Percentiles rank a stretch among this genome's conserved stretches.
phyloP scores from a whole-genome alignment of 2,113 vertebrate species.

The Channa maculata region DNA sequence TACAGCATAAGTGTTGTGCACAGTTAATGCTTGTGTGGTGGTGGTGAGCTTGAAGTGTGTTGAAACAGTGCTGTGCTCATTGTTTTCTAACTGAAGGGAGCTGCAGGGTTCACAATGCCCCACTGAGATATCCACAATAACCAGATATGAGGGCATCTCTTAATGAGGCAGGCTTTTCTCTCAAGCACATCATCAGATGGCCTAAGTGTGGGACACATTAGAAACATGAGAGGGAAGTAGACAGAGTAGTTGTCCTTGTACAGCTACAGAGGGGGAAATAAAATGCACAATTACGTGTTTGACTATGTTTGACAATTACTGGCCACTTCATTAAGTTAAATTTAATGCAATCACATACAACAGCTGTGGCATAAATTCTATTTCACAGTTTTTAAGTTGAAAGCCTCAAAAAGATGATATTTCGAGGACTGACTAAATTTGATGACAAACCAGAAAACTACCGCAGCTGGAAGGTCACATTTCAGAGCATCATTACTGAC shows the following conservation, averaged over 20 bases:
- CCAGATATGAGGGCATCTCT: constrained; percentile 19
- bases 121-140: constrained; percentile 23
- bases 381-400: too few species aligned
- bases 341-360: too few species aligned
- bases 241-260: neutral
- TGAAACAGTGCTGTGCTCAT: neutral
- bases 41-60: neutral
- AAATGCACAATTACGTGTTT: constrained; percentile 4
- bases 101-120: constrained; percentile 19
- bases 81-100: constrained; percentile 1
- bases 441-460: too few species aligned
- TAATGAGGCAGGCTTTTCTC: constrained; percentile 49
- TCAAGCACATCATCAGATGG: constrained; percentile 31
- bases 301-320: neutral
- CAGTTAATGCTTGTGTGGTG: too few species aligned
- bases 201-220: constrained; percentile 8
- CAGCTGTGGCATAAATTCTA: too few species aligned
- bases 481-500: neutral
- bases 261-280: neutral
- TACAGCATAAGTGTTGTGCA: too few species aligned
- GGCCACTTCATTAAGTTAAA: too few species aligned
- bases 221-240: neutral
- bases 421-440: neutral
- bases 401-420: too few species aligned
- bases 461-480: neutral